These are phyloP conservation scores for Thunnus albacares DNA, from an alignment of 2,797 vertebrate genomes.

Conservation along the genomic window DNA sequence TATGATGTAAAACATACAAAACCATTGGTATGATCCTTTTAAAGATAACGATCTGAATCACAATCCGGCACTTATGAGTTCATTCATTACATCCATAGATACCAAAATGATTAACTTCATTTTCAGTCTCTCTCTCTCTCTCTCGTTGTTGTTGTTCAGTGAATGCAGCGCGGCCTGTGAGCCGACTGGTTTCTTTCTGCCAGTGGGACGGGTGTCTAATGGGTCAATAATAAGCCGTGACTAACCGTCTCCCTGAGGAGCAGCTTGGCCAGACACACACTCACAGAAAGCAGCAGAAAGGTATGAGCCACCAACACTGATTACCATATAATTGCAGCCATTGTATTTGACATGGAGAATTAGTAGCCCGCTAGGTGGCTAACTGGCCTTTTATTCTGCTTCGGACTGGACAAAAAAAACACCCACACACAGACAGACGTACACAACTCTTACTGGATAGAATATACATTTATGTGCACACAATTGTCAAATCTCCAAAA, in stretches of 20 bases:
- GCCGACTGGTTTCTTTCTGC: slow-evolving; percentile 79
- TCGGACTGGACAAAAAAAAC: slow-evolving; percentile 65
- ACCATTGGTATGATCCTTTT: not conserved
- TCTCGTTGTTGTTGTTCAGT: slow-evolving; percentile 57
- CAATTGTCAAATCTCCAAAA: slow-evolving; percentile 16
- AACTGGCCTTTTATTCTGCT: slow-evolving; percentile 85
- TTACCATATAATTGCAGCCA: slow-evolving; percentile 95
- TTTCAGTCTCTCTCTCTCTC: slow-evolving; percentile 50
- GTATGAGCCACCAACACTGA: slow-evolving; percentile 90
- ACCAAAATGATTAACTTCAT: slow-evolving; percentile 69
- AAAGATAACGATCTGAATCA: slow-evolving; percentile 31
- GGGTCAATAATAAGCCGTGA: slow-evolving; percentile 88
- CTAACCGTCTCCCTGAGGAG: slow-evolving; percentile 87
- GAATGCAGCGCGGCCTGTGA: slow-evolving; percentile 73
- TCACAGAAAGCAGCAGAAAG: slow-evolving; percentile 82
- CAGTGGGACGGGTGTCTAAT: slow-evolving; percentile 86
- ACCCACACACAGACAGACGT: slow-evolving; percentile 64
- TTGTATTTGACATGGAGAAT: slow-evolving; percentile 91
- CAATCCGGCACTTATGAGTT: slow-evolving; percentile 25
- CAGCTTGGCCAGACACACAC: slow-evolving; percentile 86
- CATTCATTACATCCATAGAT: slow-evolving; percentile 43
- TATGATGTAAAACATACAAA: slow-evolving; percentile 20
- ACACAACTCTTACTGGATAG: slow-evolving; percentile 39
- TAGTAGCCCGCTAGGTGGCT: slow-evolving; percentile 88
- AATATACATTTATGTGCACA: slow-evolving; percentile 54